Conservation (phyloP, 1,140 invertebrate genomes). For the Ceratitis capitata region DNA sequence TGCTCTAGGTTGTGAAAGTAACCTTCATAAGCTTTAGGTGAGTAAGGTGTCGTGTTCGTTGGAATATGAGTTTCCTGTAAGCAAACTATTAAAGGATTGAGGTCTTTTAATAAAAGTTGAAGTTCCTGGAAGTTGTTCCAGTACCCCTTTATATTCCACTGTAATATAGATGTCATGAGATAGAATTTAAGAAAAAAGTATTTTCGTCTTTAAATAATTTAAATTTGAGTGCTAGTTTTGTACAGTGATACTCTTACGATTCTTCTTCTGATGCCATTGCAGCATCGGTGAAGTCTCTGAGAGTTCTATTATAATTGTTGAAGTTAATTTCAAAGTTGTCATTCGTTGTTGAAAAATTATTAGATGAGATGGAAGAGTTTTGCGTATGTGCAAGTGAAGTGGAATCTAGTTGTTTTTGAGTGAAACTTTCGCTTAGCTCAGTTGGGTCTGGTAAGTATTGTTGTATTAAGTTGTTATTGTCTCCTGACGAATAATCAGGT, state of each 20-base stretch:
- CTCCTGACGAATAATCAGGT: neutral
- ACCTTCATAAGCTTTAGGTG: neutral
- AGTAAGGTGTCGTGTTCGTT: neutral
- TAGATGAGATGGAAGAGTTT: neutral
- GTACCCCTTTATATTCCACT: constrained; percentile 32
- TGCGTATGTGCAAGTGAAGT: neutral
- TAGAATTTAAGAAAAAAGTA: neutral
- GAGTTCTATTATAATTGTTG: neutral
- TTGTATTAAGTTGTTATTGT: neutral
- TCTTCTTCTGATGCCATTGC: neutral
- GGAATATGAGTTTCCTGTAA: neutral
- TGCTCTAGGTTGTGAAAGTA: neutral
- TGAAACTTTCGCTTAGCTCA: neutral
- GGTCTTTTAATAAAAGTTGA: neutral
- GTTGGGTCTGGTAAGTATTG: neutral
- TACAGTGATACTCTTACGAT: neutral
- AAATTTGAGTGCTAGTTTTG: neutral
- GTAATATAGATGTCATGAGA: neutral
- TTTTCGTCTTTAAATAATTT: neutral
- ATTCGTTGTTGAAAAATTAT: neutral
- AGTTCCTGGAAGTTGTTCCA: neutral
- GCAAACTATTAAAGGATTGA: neutral
- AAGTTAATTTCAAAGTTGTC: neutral
- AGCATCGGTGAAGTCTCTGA: neutral
- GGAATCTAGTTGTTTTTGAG: neutral